Base-by-base conservation (phyloP, 2,888 invertebrate species). In the Polydrusus cervinus region DNA sequence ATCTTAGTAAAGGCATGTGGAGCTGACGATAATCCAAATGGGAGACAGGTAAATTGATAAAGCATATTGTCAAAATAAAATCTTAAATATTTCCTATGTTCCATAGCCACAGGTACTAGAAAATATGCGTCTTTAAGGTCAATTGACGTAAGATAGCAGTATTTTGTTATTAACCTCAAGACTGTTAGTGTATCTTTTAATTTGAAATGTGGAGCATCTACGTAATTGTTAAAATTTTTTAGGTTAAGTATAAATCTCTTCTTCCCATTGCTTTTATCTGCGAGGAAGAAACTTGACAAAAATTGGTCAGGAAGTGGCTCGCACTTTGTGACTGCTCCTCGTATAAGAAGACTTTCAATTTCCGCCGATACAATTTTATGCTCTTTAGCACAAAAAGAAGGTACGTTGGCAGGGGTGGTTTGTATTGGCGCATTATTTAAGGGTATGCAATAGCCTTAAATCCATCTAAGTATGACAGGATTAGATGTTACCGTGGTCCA, bases 31-130 rank as follows among this genome's bases (percentile, higher is more conserved):
- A 68, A 57, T 10, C 68, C 68, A 20, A 68, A 68, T 9, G 55
- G 57, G 5, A 68, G 45, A 34, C 68, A 68, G 1, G 68, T 25
- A 43, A 68, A 68, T 20, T 68, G 43, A 43, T 55, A 68, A 38
- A 68, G 38, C 38, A 9, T 38, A 38, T 38, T 38, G 5, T 38
- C 9, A 9, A 38, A 38, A 38, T 9, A 38, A 38, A 38, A 38
- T 38, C 38, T 38, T 38, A 38, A 38, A 38, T 38, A 38, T 38
- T 38, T 38, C 34, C 51, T 51, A 38, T 18, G 14, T 18, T 25
- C 47, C 16, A 7, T 11, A 10, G 79, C 51, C 3, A 82, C 67
- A 14, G 80, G 78, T 1, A 82, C n/a, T n/a, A n/a, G n/a, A n/a
- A n/a, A n/a, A n/a, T n/a, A n/a, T n/a, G n/a, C n/a, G n/a, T n/a